phyloP scores from a whole-genome alignment of 2,888 invertebrate genomes.

The Coecobrya sp. region DNA sequence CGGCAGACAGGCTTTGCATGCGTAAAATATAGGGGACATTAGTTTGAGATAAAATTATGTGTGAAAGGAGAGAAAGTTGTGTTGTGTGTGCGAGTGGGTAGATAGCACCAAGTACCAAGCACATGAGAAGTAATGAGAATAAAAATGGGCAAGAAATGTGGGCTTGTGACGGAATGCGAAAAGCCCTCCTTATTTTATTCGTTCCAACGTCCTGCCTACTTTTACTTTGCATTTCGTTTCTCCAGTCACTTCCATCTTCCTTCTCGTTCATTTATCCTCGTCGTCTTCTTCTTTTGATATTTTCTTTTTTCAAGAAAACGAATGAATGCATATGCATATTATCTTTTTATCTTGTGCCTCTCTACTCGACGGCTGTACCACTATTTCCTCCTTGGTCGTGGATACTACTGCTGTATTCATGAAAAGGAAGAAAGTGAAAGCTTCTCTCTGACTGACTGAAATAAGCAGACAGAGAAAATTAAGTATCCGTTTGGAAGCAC shows the following conservation, averaged over 20 bases:
- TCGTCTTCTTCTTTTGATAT: slow-evolving; percentile 26
- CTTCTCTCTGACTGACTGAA: slow-evolving; percentile 19
- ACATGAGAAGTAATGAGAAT: slow-evolving; percentile 40
- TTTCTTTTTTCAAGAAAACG: slow-evolving; percentile 11
- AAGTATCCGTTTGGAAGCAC: slow-evolving; percentile 58
- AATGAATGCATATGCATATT: slow-evolving; percentile 54
- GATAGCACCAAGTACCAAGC: slow-evolving; percentile 21
- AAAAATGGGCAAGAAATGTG: slow-evolving; percentile 61
- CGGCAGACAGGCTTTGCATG: slow-evolving; percentile 49
- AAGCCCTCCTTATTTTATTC: slow-evolving; percentile 28
- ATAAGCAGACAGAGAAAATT: slow-evolving; percentile 62
- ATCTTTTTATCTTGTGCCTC: slow-evolving; percentile 43
- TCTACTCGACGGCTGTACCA: not conserved
- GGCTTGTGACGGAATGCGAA: slow-evolving; percentile 62
- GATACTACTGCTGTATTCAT: not conserved
- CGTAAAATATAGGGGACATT: slow-evolving; percentile 48
- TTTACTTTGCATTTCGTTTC: slow-evolving; percentile 6
- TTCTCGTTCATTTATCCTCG: slow-evolving; percentile 57
- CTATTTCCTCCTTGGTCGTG: not conserved
- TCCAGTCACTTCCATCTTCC: slow-evolving; percentile 25
- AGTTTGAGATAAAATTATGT: slow-evolving; percentile 54
- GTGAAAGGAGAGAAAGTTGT: slow-evolving; percentile 25
- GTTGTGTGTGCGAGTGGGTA: not conserved
- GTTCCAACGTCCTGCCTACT: slow-evolving; percentile 1
- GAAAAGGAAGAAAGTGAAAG: not conserved